Base-by-base conservation (phyloP, 2,113 vertebrate genomes). In the Oncorhynchus nerka region DNA sequence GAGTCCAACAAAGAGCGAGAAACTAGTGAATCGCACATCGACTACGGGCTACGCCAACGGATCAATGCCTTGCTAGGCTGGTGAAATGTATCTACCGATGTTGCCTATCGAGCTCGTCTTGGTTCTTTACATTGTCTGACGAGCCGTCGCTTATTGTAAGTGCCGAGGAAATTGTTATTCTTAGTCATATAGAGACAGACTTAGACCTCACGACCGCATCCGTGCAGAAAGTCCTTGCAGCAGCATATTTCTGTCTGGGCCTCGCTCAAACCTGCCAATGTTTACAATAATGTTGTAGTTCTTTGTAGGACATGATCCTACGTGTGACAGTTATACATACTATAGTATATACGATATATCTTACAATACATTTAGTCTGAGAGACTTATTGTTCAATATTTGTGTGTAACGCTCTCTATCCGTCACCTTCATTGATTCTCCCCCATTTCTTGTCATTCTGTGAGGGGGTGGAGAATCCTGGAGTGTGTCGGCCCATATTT, bases 361-460 rank as follows among this genome's bases (percentile, higher is more conserved):
- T 8, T n/a, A 22, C n/a, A 9, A 22, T 11, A n/a, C 12, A 57
- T 7, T 24, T 3, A n/a, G 59, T 62, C n/a, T 12, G 4, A 22
- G 11, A 66, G 22, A 22, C 39, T 11, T 9, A 12, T 16, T 19
- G 65, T 77, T 30, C 48, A 61, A 1, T 5, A 16, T 51, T 24
- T 49, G 4, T 67, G 68, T 16, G 15, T 69, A 28, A 0, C 7
- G 24, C 2, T 74, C 15, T 19, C 70, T 32, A n/a, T 77, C 76
- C 88, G 90, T 92, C 89, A 91, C 91, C 91, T 92, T 89, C 75
- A 84, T 55, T 55, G 16, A 55, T 55, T 4, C 15, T 15, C 51
- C 16, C 16, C 51, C 15, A 55, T 51, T 86, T 79, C 81, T 61
- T 22, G 12, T 7, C 6, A 61, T 61, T 6, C 16, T 61, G 5